These are phyloP conservation scores for Trididemnum clinides DNA, from an alignment of 23 tunicate species.

Conservation along the genomic window DNA sequence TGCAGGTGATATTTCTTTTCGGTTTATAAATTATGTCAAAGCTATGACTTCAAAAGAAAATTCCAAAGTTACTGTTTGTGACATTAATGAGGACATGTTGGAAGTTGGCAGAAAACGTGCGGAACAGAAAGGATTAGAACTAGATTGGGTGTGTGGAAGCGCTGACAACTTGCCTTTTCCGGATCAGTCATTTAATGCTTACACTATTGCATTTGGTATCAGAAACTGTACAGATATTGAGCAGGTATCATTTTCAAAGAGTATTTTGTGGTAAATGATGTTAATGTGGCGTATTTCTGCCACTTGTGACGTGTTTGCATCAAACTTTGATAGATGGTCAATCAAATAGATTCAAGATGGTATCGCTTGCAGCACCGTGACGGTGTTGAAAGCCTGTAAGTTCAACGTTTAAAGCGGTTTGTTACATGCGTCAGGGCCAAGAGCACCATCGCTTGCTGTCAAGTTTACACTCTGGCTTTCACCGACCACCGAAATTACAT, in stretches of 20 bases:
- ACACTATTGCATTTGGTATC: slow-evolving; percentile 96
- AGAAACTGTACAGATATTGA: slow-evolving; percentile 95
- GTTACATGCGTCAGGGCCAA: too few species aligned
- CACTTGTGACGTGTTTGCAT: too few species aligned
- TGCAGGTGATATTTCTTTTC: slow-evolving; percentile 90
- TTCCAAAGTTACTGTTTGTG: slow-evolving; percentile 89
- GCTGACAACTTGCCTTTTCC: slow-evolving; percentile 94
- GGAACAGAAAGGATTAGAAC: slow-evolving; percentile 1
- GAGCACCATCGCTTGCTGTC: too few species aligned
- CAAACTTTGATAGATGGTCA: too few species aligned
- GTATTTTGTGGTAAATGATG: too few species aligned
- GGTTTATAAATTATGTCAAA: slow-evolving; percentile 43
- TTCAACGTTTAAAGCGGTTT: too few species aligned
- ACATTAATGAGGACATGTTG: slow-evolving; percentile 89
- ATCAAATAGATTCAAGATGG: too few species aligned
- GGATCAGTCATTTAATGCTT: slow-evolving; percentile 72
- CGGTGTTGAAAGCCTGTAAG: too few species aligned
- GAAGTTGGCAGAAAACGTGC: slow-evolving; percentile 81
- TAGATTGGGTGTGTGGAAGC: slow-evolving; percentile 77
- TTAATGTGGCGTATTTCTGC: too few species aligned
- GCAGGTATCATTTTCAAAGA: slow-evolving; percentile 61
- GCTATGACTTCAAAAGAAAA: not conserved
- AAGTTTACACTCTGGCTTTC: too few species aligned
- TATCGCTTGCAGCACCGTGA: too few species aligned
- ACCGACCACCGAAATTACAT: too few species aligned